Evolutionary conservation across 2,113 vertebrate genomes (phyloP).

Genomic region (Stigmatopora argus): DNA sequence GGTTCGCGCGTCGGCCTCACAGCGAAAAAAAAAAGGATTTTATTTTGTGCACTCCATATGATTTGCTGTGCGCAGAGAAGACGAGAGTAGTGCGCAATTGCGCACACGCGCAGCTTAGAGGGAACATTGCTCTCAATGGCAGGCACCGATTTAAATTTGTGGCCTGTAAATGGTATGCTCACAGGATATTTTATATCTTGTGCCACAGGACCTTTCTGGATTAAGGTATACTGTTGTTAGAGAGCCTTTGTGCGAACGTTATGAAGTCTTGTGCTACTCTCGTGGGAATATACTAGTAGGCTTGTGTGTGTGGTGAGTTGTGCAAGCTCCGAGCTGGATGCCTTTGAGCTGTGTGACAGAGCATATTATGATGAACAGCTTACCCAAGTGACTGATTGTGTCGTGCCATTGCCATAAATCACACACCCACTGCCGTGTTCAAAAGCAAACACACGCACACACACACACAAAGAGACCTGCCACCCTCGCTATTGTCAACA

Average conservation of each 20-base stretch:
- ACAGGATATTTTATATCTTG: not conserved
- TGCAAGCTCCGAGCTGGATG: conserved; percentile 46
- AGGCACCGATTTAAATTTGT: too few species aligned
- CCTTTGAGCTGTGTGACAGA: conserved; percentile 50
- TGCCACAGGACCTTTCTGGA: not conserved
- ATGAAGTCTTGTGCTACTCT: not conserved
- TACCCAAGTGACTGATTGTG: conserved; percentile 61
- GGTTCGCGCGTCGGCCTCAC: too few species aligned
- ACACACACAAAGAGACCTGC: conserved; percentile 3
- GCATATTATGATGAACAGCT: conserved; percentile 64
- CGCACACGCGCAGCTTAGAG: too few species aligned
- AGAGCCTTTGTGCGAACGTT: conserved; percentile 2
- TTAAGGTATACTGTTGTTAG: not conserved
- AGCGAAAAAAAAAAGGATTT: too few species aligned
- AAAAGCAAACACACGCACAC: conserved; percentile 32
- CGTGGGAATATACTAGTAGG: not conserved
- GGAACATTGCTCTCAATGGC: too few species aligned
- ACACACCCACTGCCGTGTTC: conserved; percentile 54
- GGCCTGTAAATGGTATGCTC: too few species aligned
- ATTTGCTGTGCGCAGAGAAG: too few species aligned
- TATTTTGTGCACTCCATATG: too few species aligned
- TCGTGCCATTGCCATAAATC: conserved; percentile 57
- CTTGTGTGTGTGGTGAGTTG: conserved; percentile 22
- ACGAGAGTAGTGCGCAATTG: too few species aligned
- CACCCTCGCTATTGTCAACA: conserved; percentile 1